Evolutionary conservation across 2,113 vertebrate genomes (phyloP), one percentile per base, ranked within the genome.

Genomic region (Clupea harengus): DNA sequence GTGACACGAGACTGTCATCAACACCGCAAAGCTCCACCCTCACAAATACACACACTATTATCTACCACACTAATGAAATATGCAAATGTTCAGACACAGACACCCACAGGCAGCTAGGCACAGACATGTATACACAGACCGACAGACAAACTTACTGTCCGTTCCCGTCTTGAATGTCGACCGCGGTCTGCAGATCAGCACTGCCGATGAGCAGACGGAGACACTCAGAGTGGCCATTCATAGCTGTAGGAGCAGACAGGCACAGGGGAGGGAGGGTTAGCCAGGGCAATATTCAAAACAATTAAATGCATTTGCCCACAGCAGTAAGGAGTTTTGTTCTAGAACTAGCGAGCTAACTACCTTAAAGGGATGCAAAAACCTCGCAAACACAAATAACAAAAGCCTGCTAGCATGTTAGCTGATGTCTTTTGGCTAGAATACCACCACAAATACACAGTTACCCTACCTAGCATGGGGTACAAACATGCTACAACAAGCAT

Each of bases 211-310:
- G 93, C 11, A 99, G 94, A 89, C 97, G 96, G 91, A 99, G 96
- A 92, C 98, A 99, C 92, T 99, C 98, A 3, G 97, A 97, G 92
- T 99, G 97, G 90, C 98, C 98, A 87, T 99, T 99, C 32, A 97
- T 98, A 89, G 98, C 98, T 99, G 91, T 6, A 45, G 82, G 72
- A 32, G 57, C 6, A 15, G 4, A 32, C 72, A 32, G 25, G 6
- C 13, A 32, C 25, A 57, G 0, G 46, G 4, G 81, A 5, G 45
- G 45, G 8, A 49, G 32, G 8, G 20, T 60, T 67, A 85, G 54
- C 80, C 49, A 49, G 49, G 25, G 11, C 82, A 83, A 54, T 11
- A 47, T 15, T n/a, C 44, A 45, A 45, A 8, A 7, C 8, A 49
- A 81, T 15, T 4, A 60, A 18, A 60, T 32, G 4, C 17, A 6